A percentile compares a stretch with the other conserved stretches of the same genome.
Evolutionary conservation across 92 coral and sea anemone species (phyloP).

Genomic region (Zoanthus sansibaricus): DNA sequence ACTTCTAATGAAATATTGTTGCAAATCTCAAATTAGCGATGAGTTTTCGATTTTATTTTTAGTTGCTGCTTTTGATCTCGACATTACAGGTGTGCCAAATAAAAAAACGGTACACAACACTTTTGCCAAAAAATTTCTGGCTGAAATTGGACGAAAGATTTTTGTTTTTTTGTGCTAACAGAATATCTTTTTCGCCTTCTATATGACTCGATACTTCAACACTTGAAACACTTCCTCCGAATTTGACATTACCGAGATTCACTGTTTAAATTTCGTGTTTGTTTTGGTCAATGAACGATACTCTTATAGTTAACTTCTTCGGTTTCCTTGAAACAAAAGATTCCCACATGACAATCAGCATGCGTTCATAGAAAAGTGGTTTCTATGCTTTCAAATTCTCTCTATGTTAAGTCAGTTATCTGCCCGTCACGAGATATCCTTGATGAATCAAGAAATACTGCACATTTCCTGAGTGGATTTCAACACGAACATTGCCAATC

Average conservation of each 20-base stretch:
- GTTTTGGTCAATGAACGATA: not conserved
- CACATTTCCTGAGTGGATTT: not conserved
- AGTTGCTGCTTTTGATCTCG: not conserved
- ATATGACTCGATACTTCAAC: not conserved
- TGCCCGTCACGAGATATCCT: not conserved
- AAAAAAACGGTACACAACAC: not conserved
- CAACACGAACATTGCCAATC: not conserved
- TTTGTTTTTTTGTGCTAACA: not conserved
- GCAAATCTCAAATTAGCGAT: not conserved
- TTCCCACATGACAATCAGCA: conserved; percentile 25
- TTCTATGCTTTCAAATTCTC: not conserved
- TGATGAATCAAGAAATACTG: not conserved
- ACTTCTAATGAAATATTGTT: not conserved
- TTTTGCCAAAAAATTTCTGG: not conserved
- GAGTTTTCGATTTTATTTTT: not conserved
- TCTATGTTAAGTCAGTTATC: not conserved
- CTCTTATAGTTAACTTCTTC: not conserved
- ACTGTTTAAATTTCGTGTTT: not conserved
- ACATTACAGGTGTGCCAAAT: not conserved
- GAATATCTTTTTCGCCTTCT: not conserved
- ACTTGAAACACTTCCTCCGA: not conserved
- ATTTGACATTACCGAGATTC: not conserved
- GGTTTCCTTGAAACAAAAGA: conserved; percentile 39
- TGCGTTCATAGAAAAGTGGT: conserved; percentile 2
- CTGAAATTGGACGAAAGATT: not conserved